A percentile compares a stretch with the other conserved stretches of the same genome.
Conservation (phyloP, 2,113 vertebrate species). For the Micronycteris hirsuta region DNA sequence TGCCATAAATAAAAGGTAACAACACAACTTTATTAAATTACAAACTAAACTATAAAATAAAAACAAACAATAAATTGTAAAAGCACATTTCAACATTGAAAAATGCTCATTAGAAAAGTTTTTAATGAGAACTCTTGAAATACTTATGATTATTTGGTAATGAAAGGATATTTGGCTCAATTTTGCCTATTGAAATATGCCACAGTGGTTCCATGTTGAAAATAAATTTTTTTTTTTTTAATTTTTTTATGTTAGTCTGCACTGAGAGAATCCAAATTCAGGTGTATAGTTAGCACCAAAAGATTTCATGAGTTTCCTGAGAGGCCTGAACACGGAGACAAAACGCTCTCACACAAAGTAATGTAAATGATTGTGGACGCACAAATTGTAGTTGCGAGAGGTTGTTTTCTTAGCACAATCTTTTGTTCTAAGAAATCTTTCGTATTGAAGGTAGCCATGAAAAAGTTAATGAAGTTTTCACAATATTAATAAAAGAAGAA, state of each 20-base stretch:
- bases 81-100: not conserved
- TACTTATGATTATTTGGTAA: not conserved
- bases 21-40: not conserved
- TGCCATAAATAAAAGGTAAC: not conserved
- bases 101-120: not conserved
- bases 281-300: not conserved
- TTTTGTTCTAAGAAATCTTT: too few relatives aligned
- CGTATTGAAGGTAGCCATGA: not conserved
- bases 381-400: not conserved
- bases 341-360: not conserved
- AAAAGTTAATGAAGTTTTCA: not conserved
- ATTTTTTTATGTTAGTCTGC: not conserved
- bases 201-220: not conserved
- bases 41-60: not conserved
- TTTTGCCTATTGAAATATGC: not conserved
- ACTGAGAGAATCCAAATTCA: not conserved
- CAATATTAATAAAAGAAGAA: not conserved
- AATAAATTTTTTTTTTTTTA: not conserved
- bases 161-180: not conserved
- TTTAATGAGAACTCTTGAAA: not conserved
- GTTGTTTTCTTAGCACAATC: not conserved
- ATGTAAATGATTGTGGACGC: rapidly evolving
- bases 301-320: not conserved
- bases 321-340: not conserved
- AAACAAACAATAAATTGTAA: not conserved